Base-by-base conservation (phyloP, 2,888 invertebrate species). In the Anaspis maculata region DNA sequence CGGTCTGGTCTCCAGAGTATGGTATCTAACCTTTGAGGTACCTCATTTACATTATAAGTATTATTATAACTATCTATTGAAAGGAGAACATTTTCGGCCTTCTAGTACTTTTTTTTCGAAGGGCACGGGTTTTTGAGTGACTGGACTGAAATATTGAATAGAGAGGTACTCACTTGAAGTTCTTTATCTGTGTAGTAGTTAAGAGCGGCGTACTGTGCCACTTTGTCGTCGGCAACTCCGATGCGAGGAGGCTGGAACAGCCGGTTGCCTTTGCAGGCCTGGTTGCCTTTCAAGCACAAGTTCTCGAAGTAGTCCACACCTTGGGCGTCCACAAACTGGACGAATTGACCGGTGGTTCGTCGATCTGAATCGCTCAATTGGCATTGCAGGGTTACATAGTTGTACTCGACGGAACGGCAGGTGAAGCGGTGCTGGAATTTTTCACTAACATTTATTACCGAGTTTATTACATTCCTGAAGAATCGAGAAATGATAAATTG, bases 161-260 rank as follows among this genome's bases (percentile, higher is more conserved):
- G n/a, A n/a, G n/a, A n/a, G n/a, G n/a, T n/a, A n/a, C n/a, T n/a
- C n/a, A n/a, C n/a, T 73, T 89, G 86, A 31, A 92, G 68, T 59
- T 92, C 91, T 69, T 92, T 92, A 66, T 92, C 92, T 4, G 86
- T 85, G 66, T 92, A 92, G 64, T 91, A 92, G 60, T 92, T 89
- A 1, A 92, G 70, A 1, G 86, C 84, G 0, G 89, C 91, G 62
- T 90, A 92, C 60, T 91, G 91, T 0, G 91, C 83, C 13, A 92
- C 86, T 66, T 90, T 88, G 61, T 90, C 88, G 48, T 89, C 88
- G 2, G 90, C 85, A 5, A 92, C 88, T 25, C 91, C 91, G 49
- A 91, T 80, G 48, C 87, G 76, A 5, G 91, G 89, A 37, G 80
- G 76, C 45, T 82, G 79, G 70, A 83, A 91, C 34, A 77, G 69